Evolutionary conservation across 2,113 vertebrate genomes (phyloP), one percentile per base, ranked within the genome.

Genomic region (Tragelaphus strepsiceros): DNA sequence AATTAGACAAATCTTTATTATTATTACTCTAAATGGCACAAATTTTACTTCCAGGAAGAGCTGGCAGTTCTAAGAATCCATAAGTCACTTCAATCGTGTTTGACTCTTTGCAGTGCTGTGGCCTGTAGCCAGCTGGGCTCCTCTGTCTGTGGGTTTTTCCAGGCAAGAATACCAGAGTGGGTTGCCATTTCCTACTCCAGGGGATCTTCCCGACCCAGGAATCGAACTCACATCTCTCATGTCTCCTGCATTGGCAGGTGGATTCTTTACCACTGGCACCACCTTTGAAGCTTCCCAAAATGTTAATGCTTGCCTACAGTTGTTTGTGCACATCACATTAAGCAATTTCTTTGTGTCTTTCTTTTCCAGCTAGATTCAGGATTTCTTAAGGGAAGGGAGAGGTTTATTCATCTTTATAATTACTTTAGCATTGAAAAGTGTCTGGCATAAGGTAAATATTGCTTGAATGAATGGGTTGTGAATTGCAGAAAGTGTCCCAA

Each of bases 361-460:
- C 53, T 86, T 80, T 80, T 32, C 59, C n/a, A 80, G 11, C 39
- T 83, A 74, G 81, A 59, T 35, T 88, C 9, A 59, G 51, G 4
- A 35, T 85, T 61, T 90, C 64, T 96, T 92, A 49, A 97, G 71
- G 43, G 14, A 58, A 83, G 28, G 32, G 39, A 58, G 32, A 59
- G 51, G 74, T 61, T 78, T 95, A 87, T 13, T 81, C 51, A 90
- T 88, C 62, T 80, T 90, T 96, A 90, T n/a, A 96, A 78, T 96
- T 89, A 67, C 17, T 80, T 91, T 74, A 90, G 56, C 51, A 49
- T 89, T 94, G 85, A 90, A 35, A 88, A 58, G 19, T 85, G 16
- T 87, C 64, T 94, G 30, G 17, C 17, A 77, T 16, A 64, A 74
- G 49, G 30, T 80, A 89, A 94, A 90, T 83, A 88, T 39, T 93